Base-by-base conservation (phyloP, 2,113 vertebrate genomes). In the Polyodon spathula region DNA sequence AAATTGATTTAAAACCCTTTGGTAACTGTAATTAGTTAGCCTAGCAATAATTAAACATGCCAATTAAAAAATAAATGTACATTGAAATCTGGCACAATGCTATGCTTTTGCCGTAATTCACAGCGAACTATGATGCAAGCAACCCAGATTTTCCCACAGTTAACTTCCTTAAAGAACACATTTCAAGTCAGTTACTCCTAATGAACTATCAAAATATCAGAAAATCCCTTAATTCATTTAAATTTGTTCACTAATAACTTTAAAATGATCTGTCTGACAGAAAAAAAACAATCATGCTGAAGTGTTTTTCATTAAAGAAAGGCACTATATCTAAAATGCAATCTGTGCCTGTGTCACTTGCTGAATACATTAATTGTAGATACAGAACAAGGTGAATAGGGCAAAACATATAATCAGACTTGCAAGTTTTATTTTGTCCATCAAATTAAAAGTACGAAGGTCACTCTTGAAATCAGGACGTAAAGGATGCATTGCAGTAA, bases 271-370 rank as follows among this genome's bases (percentile, higher is more conserved):
- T 50, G 46, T 50, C 4, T n/a, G n/a, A 50, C 11, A 50, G 46
- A 10, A 50, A n/a, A 50, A 50, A n/a, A 50, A 50, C 11, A 50
- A 50, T 50, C 46, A 50, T 50, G 46, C 11, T 14, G 6, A 5
- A n/a, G 10, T n/a, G 11, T 12, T 50, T n/a, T n/a, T 50, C 46
- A 50, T 50, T 50, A 50, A 5, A 5, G 11, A n/a, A 50, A 50
- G 7, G 8, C 46, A 14, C n/a, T 8, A 8, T 50, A 50, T 50
- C 46, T 50, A 10, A 50, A 50, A 50, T 50, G n/a, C 4, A 50
- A 50, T 50, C 46, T 50, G n/a, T 50, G 46, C 46, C 46, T 50
- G 46, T 12, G n/a, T n/a, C n/a, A n/a, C n/a, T n/a, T n/a, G n/a
- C n/a, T n/a, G n/a, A n/a, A n/a, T n/a, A n/a, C n/a, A n/a, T n/a